These are phyloP conservation scores for Pseudochaenichthys georgianus DNA, from an alignment of 2,797 vertebrate genomes.

Conservation along the genomic window DNA sequence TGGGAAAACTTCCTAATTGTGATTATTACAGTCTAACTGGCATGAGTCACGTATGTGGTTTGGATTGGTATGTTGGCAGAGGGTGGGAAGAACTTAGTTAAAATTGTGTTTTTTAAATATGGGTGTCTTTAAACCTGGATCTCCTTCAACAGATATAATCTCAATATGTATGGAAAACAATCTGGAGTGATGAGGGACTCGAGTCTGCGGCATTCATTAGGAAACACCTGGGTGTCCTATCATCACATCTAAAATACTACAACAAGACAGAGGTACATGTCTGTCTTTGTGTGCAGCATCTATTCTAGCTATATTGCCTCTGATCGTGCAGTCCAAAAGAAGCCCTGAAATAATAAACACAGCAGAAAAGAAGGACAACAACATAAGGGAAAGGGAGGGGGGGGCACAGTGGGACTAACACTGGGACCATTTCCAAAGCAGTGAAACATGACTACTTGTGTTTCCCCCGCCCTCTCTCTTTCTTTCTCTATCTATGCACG, in stretches of 20 bases:
- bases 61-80: conserved; percentile 28
- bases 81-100: neutral
- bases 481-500: neutral
- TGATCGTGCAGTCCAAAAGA: neutral
- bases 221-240: conserved; percentile 30
- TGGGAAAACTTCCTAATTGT: conserved; percentile 32
- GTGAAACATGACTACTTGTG: conserved; percentile 67
- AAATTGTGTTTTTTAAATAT: conserved; percentile 20
- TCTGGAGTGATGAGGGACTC: conserved; percentile 15
- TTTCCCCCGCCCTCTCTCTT: conserved; percentile 42
- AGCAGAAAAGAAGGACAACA: conserved; percentile 41
- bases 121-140: neutral
- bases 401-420: conserved; percentile 46
- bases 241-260: conserved; percentile 3
- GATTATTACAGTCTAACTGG: conserved; percentile 35
- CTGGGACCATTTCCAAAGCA: conserved; percentile 46
- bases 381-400: conserved; percentile 13
- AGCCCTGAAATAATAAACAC: conserved; percentile 25
- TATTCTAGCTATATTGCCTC: neutral
- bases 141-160: conserved; percentile 17
- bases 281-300: conserved; percentile 2
- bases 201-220: conserved; percentile 24
- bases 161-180: conserved; percentile 20
- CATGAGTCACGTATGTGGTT: conserved; percentile 47
- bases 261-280: conserved; percentile 1